Evolutionary conservation across 2,113 vertebrate species (phyloP), one percentile per base, ranked within the genome.

Genomic region (Scolopax mira): DNA sequence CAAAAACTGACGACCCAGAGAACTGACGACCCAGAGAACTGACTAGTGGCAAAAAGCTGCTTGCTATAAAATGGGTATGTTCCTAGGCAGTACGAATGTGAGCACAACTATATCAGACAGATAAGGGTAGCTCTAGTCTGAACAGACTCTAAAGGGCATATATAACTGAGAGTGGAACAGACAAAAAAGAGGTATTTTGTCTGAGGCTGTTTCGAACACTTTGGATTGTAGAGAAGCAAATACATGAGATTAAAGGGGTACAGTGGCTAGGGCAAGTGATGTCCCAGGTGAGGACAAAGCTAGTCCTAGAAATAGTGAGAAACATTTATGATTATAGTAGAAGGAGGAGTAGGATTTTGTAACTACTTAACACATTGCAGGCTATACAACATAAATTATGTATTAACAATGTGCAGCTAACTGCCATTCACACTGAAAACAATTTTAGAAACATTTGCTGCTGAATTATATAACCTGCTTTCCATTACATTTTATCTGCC

Each of bases 381-480:
- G 71, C 37, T 57, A 13, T 66, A n/a, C 30, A 65, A 52, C 21
- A 66, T 61, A 57, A 90, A 78, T 92, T 79, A 74, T 77, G 18
- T 71, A 44, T 77, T 74, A 97, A 93, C 39, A 91, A 54, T 85
- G 44, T 61, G 41, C 65, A 93, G 24, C 13, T 54, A 86, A 42
- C 67, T 88, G 33, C 25, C 57, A 85, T 95, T 94, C 79, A 79
- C 71, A 48, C 54, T 93, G 64, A 58, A 95, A 96, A 72, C 73
- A 82, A 66, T 72, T 60, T 95, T 93, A 73, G 57, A 94, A 97
- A 85, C 69, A 77, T 84, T 91, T 96, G 30, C 46, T 89, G 64
- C 52, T 96, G 72, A 46, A 71, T 96, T 97, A 89, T 89, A 70
- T 93, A 96, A 91, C 13, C 6, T 88, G 71, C 88, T 97, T 93